These are phyloP conservation scores for Petrocephalus zakoni DNA, from an alignment of 2,113 vertebrate species.

Conservation along the genomic window DNA sequence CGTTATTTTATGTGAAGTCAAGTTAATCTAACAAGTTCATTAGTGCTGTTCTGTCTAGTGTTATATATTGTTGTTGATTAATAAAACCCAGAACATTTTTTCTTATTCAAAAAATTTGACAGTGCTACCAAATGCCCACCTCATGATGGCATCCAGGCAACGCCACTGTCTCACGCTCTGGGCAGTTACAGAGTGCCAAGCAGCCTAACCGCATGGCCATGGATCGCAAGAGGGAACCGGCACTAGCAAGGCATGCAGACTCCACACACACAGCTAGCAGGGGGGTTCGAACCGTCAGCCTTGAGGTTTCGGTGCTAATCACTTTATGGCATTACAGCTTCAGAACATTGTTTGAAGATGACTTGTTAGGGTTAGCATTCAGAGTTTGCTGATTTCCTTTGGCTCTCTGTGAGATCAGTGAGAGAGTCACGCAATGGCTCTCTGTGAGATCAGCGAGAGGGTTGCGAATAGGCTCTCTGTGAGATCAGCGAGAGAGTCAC, in stretches of 20 bases:
- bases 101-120: not conserved
- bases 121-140: not conserved
- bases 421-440: not conserved
- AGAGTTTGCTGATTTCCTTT: not conserved
- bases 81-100: not conserved
- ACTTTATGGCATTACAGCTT: not conserved
- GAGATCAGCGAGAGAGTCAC: too few relatives aligned
- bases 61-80: too few relatives aligned
- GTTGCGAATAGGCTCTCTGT: not conserved
- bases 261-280: not conserved
- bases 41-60: not conserved
- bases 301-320: not conserved
- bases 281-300: not conserved
- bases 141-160: not conserved
- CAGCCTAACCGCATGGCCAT: not conserved
- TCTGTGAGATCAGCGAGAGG: too few relatives aligned
- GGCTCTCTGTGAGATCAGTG: not conserved
- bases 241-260: not conserved
- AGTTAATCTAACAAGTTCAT: not conserved
- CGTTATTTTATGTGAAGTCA: not conserved
- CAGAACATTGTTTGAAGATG: not conserved
- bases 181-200: not conserved
- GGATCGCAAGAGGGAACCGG: not conserved
- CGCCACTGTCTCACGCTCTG: not conserved
- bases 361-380: not conserved